Conservation (phyloP, 2,888 invertebrate species). For the Drosophila austrosaltans region DNA sequence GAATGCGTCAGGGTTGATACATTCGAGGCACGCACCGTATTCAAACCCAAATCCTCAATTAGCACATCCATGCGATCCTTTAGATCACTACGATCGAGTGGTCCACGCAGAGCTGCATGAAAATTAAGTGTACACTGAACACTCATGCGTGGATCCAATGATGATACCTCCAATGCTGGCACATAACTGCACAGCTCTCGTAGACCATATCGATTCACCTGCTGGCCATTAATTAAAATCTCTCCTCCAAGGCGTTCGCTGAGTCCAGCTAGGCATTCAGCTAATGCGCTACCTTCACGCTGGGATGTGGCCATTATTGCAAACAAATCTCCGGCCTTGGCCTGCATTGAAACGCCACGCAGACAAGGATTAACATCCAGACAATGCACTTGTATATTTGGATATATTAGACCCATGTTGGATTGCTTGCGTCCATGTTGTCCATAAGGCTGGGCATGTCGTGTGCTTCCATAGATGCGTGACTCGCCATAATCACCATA, state of each 20-base stretch:
- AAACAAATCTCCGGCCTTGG: slow-evolving; percentile 94
- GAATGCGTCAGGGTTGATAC: slow-evolving; percentile 94
- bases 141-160: slow-evolving; percentile 89
- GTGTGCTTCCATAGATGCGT: slow-evolving; percentile 80
- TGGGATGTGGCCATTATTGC: slow-evolving; percentile 96
- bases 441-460: slow-evolving; percentile 58
- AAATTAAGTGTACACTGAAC: slow-evolving; percentile 95
- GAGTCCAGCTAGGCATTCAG: slow-evolving; percentile 92
- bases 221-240: slow-evolving; percentile 93
- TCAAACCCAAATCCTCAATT: slow-evolving; percentile 95
- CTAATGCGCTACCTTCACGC: slow-evolving; percentile 92
- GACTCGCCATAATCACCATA: slow-evolving; percentile 80
- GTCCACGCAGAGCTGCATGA: slow-evolving; percentile 88
- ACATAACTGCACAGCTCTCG: slow-evolving; percentile 87
- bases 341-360: slow-evolving; percentile 90
- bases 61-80: slow-evolving; percentile 92
- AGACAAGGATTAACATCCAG: slow-evolving; percentile 93
- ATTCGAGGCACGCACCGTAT: slow-evolving; percentile 93
- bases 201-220: slow-evolving; percentile 89
- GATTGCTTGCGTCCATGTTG: slow-evolving; percentile 79
- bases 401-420: slow-evolving; percentile 82
- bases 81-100: slow-evolving; percentile 85
- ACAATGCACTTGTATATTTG: slow-evolving; percentile 84
- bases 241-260: slow-evolving; percentile 89
- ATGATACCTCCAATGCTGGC: slow-evolving; percentile 81